These are phyloP conservation scores for Eremobia ochroleuca DNA, from an alignment of 2,888 invertebrate species.

Conservation along the genomic window DNA sequence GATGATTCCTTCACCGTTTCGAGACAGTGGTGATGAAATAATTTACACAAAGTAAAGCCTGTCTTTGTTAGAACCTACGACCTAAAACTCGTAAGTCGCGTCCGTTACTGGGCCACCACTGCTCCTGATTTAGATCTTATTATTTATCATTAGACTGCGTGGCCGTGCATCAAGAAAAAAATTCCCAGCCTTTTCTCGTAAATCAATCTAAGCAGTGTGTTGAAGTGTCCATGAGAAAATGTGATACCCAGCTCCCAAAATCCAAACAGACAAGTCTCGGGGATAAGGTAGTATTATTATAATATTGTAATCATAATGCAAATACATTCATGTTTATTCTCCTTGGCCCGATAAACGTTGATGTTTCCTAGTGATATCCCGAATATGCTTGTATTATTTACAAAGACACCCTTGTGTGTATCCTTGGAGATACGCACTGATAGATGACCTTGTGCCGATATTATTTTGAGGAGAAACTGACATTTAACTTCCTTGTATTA, in stretches of 20 bases:
- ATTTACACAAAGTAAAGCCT: neutral
- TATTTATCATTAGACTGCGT: neutral
- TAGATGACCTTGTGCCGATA: constrained; percentile 64
- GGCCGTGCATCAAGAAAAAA: neutral
- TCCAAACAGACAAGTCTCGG: constrained; percentile 12
- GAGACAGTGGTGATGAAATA: neutral
- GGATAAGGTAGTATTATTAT: constrained; percentile 41
- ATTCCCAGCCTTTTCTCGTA: no score
- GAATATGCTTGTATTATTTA: constrained; percentile 54
- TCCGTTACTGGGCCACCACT: neutral
- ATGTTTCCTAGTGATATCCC: constrained; percentile 53
- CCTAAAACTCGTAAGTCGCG: neutral
- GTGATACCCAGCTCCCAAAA: neutral
- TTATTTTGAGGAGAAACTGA: constrained; percentile 37
- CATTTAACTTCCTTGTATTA: constrained; percentile 25
- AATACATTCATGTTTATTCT: constrained; percentile 57
- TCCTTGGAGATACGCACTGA: constrained; percentile 49
- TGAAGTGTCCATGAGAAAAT: neutral
- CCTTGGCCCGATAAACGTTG: constrained; percentile 62
- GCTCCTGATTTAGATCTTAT: neutral
- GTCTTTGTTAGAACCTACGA: neutral
- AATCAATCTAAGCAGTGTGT: neutral
- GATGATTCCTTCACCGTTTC: neutral
- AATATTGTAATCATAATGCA: constrained; percentile 46
- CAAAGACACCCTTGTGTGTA: constrained; percentile 57